Conservation (phyloP, 1,140 invertebrate genomes). For the Drosophila saltans region DNA sequence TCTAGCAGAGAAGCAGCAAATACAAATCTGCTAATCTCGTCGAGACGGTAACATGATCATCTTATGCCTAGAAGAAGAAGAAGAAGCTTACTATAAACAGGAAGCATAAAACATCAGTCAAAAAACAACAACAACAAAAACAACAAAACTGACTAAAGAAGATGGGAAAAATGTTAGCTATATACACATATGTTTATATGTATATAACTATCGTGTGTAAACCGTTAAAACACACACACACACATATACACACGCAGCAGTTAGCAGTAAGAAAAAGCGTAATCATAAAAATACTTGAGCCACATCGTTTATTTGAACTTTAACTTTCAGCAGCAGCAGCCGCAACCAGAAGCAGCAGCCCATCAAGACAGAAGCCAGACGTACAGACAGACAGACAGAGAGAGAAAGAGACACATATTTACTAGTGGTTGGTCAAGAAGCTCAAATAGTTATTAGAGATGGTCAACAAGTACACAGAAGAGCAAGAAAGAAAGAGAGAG, state of each 20-base stretch:
- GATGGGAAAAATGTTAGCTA: constrained; percentile 11
- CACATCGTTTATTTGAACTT: constrained; percentile 71
- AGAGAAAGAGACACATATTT: background rate
- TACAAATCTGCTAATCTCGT: constrained; percentile 28
- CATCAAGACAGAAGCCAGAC: constrained; percentile 21
- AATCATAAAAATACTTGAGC: constrained; percentile 76
- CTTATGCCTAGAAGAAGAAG: constrained; percentile 49
- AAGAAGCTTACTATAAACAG: constrained; percentile 61
- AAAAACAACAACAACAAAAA: constrained; percentile 37
- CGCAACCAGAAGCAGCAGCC: constrained; percentile 17
- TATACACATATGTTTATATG: constrained; percentile 18
- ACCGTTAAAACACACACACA: constrained; percentile 57
- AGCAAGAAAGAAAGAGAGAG: background rate
- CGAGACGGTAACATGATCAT: constrained; percentile 53
- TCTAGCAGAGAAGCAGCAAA: constrained; percentile 33
- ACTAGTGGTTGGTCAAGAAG: constrained; percentile 1
- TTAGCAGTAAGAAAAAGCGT: constrained; percentile 47
- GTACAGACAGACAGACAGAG: background rate
- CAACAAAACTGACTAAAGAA: background rate
- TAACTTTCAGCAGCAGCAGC: constrained; percentile 58
- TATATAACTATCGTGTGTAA: constrained; percentile 30
- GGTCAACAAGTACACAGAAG: background rate
- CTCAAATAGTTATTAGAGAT: constrained; percentile 3
- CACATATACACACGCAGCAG: background rate
- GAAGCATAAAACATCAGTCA: constrained; percentile 66